Evolutionary conservation across 1,140 invertebrate species (phyloP), one percentile per base, ranked within the genome.

Genomic region (Phenacoccus solenopsis): DNA sequence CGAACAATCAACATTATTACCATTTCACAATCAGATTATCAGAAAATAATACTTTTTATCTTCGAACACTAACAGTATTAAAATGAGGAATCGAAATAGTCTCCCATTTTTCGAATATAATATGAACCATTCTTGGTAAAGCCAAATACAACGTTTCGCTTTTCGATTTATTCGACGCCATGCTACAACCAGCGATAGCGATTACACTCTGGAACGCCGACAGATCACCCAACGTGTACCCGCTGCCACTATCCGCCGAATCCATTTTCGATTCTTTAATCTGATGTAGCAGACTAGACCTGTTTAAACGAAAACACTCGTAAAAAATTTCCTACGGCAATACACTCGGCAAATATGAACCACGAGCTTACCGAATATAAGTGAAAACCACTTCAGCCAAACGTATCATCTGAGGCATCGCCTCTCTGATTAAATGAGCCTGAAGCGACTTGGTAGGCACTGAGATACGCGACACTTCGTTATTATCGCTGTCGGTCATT

Each of bases 31-130:
- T n/a, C n/a, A n/a, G n/a, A n/a, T n/a, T n/a, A n/a, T n/a, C n/a
- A n/a, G n/a, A n/a, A n/a, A n/a, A n/a, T n/a, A n/a, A n/a, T n/a
- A n/a, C n/a, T n/a, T n/a, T n/a, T n/a, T n/a, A n/a, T n/a, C n/a
- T n/a, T n/a, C n/a, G n/a, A n/a, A 64, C 16, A 64, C 1, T 64
- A n/a, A 64, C 59, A 9, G 59, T 25, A 64, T 64, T 64, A 16
- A 64, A 64, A 64, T 64, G 59, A 81, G 13, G 78, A 80, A 74
- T 84, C 85, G 59, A 25, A 10, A 64, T 64, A 16, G 59, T 24
- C 16, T 25, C 59, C 87, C 87, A 89, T 71, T 85, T 85, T 71
- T 88, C 85, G 1, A 88, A 76, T 2, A 84, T 82, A 56, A 82
- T 82, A 12, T 81, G 79, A 1, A 88, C 79, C 38, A 79, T 78